Evolutionary conservation across 30 jellyfish, hydroid and myxozoan genomes (phyloP), one percentile per base, ranked within the genome.

Genomic region (Cassiopea andromeda): DNA sequence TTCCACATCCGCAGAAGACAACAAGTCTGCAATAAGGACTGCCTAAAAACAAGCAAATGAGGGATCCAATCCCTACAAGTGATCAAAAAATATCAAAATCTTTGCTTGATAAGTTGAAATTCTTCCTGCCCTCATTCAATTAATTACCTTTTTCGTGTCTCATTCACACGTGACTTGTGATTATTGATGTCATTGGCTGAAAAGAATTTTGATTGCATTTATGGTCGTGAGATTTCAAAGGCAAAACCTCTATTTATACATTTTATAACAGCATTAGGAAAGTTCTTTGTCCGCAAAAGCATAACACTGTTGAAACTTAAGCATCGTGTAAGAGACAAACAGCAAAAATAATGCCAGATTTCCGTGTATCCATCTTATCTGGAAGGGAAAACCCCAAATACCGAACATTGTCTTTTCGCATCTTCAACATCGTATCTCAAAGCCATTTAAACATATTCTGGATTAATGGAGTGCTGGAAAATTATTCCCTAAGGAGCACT

Each of bases 181-280:
- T 58, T 15, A 17, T 27, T 60, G 58, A 59, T 59, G 1, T 85
- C 87, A 85, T 85, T 85, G 93, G 93, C 18, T 59, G 45, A 18
- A 38, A 17, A 76, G 93, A 85, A 85, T 85, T 74, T 85, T 85
- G 81, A 85, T 85, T 85, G 82, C 87, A 85, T 83, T 83, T 83
- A 57, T 49, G 61, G 59, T 50, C 1, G 46, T 64, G 80, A 72
- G 69, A 70, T 72, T 81, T 81, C 81, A 81, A 81, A 61, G 74
- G 90, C 13, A 18, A 7, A 44, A 78, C 64, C 49, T 49, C 47
- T 81, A 70, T 81, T 81, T 81, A 81, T 81, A 81, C 66, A 81
- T 46, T 38, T 81, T 70, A 45, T 64, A 81, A 81, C 89, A 67
- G 74, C 81, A 64, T 81, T 44, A 64, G 15, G 61, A 69, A 60